phyloP scores from a whole-genome alignment of 2,888 invertebrate species.

The Crepidodera aurea region DNA sequence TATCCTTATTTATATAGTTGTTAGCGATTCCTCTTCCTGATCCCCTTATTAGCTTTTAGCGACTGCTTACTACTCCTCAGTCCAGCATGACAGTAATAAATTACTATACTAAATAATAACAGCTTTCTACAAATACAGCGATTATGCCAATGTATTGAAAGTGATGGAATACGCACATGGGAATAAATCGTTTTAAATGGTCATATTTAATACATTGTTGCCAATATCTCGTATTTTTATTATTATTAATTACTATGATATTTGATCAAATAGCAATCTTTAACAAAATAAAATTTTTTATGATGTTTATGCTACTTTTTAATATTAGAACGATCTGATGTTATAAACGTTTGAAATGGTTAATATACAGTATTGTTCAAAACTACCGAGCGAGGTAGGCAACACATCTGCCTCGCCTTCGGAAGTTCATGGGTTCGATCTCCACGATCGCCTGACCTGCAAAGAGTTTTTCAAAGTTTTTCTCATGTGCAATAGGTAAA shows the following conservation, averaged over 20 bases:
- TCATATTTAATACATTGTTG: conserved; percentile 7
- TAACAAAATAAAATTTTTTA: too few species aligned
- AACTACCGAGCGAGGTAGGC: too few species aligned
- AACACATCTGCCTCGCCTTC: too few species aligned
- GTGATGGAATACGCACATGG: conserved; percentile 28
- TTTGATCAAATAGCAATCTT: too few species aligned
- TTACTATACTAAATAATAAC: conserved; percentile 28
- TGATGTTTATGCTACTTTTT: too few species aligned
- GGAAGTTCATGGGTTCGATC: too few species aligned
- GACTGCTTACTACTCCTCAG: conserved; percentile 7
- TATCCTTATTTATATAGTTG: too few species aligned
- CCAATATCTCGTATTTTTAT: conserved; percentile 4
- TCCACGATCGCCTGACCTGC: too few species aligned
- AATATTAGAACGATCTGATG: too few species aligned
- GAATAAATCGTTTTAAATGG: conserved; percentile 21
- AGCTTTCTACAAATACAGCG: conserved; percentile 23
- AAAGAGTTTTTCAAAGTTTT: too few species aligned
- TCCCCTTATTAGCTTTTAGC: conserved; percentile 3
- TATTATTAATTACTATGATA: conserved; percentile 1
- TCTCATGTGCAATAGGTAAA: too few species aligned
- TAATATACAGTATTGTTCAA: too few species aligned
- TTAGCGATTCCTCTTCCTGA: not conserved
- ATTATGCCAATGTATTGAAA: conserved; percentile 28
- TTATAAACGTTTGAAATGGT: conserved; percentile 1
- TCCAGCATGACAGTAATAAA: conserved; percentile 20